Conservation (phyloP, 1,140 invertebrate species). For the honey bee (Apis mellifera) region Amel_HAv3.1 CM009945.2:8786001-8786500, state of each 20-base stretch:
- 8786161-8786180: background rate
- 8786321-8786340: too few species aligned
- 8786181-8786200: background rate
- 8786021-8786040: background rate
- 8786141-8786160: slow-evolving; percentile 1
- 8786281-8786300: too few species aligned
- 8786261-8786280: too few species aligned
- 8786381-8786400: too few species aligned
- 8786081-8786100: slow-evolving; percentile 45
- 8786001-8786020: background rate
- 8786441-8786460: background rate
- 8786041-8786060: too few species aligned
- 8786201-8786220: too few species aligned
- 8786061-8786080: slow-evolving; percentile 27
- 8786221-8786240: too few species aligned
- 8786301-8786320: too few species aligned
- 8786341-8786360: too few species aligned
- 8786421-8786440: background rate
- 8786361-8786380: too few species aligned
- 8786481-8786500: background rate
- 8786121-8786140: background rate
- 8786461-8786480: background rate
- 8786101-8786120: background rate
- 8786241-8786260: too few species aligned
- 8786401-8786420: background rate